Evolutionary conservation across 2,113 vertebrate genomes (phyloP).

Genomic region (Tamias sibiricus): DNA sequence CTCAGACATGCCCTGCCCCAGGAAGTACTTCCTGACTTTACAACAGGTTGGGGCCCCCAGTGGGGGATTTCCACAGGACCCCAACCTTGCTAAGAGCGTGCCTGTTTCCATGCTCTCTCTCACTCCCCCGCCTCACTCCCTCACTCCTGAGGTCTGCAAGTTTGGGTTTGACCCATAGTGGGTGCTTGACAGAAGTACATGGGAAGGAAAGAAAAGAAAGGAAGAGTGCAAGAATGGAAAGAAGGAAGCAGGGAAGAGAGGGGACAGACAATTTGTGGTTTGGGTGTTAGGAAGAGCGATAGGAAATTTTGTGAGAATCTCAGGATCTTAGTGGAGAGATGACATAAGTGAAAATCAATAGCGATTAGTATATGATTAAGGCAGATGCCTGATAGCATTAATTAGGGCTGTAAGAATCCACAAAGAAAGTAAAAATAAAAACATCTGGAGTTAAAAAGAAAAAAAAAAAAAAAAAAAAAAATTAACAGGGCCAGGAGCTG

Average conservation of each 20-base stretch:
- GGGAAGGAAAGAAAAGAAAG: neutral
- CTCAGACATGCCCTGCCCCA: neutral
- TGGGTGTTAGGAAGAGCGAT: neutral
- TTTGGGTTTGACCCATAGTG: neutral
- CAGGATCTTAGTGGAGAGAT: neutral
- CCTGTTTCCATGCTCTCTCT: neutral
- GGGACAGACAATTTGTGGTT: neutral
- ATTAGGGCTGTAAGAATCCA: neutral
- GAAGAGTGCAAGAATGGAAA: rapidly evolving
- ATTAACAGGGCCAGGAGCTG: neutral
- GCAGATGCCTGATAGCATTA: neutral
- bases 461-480: neutral
- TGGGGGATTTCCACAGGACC: neutral
- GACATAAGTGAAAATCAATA: constrained; percentile 35
- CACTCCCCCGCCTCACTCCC: neutral
- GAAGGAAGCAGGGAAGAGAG: neutral
- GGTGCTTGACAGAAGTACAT: neutral
- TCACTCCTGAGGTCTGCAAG: neutral
- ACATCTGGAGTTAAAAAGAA: neutral
- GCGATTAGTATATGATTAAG: neutral
- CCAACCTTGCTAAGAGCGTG: neutral
- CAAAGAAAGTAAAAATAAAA: constrained; percentile 31
- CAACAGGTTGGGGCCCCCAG: neutral
- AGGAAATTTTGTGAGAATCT: constrained; percentile 1
- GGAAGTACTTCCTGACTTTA: neutral